Base-by-base conservation (phyloP, 2,797 vertebrate genomes). In the Sandelia bainsii region DNA sequence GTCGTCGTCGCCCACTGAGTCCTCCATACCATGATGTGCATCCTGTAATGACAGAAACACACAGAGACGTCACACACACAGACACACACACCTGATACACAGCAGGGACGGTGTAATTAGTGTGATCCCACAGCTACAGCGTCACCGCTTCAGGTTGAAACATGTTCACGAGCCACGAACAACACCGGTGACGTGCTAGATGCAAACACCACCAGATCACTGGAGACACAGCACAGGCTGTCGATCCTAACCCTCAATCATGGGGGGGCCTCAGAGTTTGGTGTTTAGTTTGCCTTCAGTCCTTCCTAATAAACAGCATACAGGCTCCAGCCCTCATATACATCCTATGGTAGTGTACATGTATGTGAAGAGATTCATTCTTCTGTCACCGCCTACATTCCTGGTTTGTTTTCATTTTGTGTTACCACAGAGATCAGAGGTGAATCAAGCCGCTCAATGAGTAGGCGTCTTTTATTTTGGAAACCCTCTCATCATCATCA, bases 1-100 rank as follows among this genome's bases (percentile, higher is more conserved):
- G 58, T 95, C 94, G 50, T 94, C 94, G 0, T 95, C 94, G 29
- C 89, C 92, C 45, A 85, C 72, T 0, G 84, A 91, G 79, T 95
- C 94, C 58, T 94, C 94, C 0, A 71, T 67, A 16, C 91, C 90
- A 1, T 88, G 88, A 66, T 84, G 90, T 1, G 14, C 29, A 6
- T 91, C 91, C 92, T 93, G 84, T 44, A 82, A 86, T 29, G 50
- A 87, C 61, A 74, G 69, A 81, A 29, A 70, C 6, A 79, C 22
- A 67, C 34, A 53, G 10, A 46, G 10, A 46, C 34, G 59, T 63
- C 44, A 72, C 7, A 37, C 29, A 10, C 68, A 50, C 39, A 58
- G 37, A 54, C 68, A 62, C 52, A 69, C 40, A 19, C n/a, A 71
- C 44, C 65, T 66, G 56, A 44, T 13, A 20, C 57, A 53, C 70